A percentile compares a stretch with the other conserved stretches of the same genome.
phyloP scores from a whole-genome alignment of 2,888 invertebrate genomes.

The Drosophila koepferae region DNA sequence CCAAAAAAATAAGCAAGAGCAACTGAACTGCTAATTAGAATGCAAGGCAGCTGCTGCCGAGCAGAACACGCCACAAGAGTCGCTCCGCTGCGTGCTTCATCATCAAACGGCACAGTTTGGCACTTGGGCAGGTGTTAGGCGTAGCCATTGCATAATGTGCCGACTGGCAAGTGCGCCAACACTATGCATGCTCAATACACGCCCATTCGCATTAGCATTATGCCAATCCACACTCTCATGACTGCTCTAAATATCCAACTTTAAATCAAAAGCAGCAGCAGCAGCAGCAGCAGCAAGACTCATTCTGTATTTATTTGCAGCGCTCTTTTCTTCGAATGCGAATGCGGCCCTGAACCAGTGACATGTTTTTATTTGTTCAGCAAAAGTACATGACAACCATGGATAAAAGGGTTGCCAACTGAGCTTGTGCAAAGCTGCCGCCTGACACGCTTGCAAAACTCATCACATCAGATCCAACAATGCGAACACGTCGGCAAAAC shows the following conservation, averaged over 20 bases:
- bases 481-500: constrained; percentile 18
- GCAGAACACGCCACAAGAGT: constrained; percentile 27
- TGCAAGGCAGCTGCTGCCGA: constrained; percentile 60
- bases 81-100: constrained; percentile 48
- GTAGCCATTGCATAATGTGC: not conserved
- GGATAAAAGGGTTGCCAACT: constrained; percentile 6
- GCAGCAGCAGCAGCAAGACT: not conserved
- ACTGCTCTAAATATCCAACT: constrained; percentile 45
- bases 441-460: constrained; percentile 53
- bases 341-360: constrained; percentile 76
- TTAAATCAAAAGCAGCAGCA: constrained; percentile 46
- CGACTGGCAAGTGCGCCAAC: constrained; percentile 26
- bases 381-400: constrained; percentile 23
- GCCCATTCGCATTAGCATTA: constrained; percentile 14
- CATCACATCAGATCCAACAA: constrained; percentile 13
- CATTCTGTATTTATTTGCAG: constrained; percentile 60
- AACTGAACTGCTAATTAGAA: constrained; percentile 68
- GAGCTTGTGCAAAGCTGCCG: constrained; percentile 14
- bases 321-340: constrained; percentile 36
- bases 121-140: constrained; percentile 41
- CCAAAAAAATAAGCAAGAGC: constrained; percentile 19
- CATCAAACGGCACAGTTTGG: constrained; percentile 54
- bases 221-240: not conserved
- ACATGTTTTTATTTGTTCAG: constrained; percentile 63
- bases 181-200: constrained; percentile 70